Evolutionary conservation across 92 coral and sea anemone genomes (phyloP).

Genomic region (Porites lobata): DNA sequence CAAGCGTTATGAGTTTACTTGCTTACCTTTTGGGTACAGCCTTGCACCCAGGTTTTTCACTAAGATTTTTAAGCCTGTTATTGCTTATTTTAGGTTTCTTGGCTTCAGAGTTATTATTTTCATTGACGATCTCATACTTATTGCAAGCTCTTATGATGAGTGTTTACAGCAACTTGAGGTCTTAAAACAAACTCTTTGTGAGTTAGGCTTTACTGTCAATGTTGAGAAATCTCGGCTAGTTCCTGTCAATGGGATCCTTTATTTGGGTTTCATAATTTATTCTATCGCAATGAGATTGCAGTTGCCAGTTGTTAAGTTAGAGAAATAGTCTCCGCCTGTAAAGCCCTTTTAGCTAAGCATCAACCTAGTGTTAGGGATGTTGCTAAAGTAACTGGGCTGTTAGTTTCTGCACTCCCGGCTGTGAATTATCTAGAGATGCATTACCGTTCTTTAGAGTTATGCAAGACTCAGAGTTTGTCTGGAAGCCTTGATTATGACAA

Average conservation of each 20-base stretch:
- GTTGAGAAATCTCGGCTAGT: slow-evolving; percentile 12
- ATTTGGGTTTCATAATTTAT: slow-evolving; percentile 63
- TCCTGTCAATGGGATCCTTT: slow-evolving; percentile 27
- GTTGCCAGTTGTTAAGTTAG: neutral
- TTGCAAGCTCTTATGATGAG: slow-evolving; percentile 25
- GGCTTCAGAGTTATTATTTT: slow-evolving; percentile 37
- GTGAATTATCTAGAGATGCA: slow-evolving; percentile 25
- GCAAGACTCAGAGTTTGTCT: slow-evolving; percentile 11
- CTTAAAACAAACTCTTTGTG: slow-evolving; percentile 13
- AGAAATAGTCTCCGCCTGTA: slow-evolving; percentile 9
- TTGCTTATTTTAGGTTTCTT: slow-evolving; percentile 22
- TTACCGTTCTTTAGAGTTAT: slow-evolving; percentile 18
- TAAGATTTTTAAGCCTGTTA: slow-evolving; percentile 48
- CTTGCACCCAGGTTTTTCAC: slow-evolving; percentile 17
- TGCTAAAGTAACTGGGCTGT: slow-evolving; percentile 24
- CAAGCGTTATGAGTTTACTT: no score
- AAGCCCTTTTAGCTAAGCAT: neutral
- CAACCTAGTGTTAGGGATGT: slow-evolving; percentile 40
- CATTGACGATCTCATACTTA: slow-evolving; percentile 53
- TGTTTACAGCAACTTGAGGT: slow-evolving; percentile 42
- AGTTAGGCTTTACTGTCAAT: slow-evolving; percentile 49
- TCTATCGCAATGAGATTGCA: neutral
- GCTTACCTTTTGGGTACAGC: no score
- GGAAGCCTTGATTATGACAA: slow-evolving; percentile 1
- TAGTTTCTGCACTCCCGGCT: slow-evolving; percentile 57